Percentiles rank a stretch among this genome's conserved stretches.
Evolutionary conservation across 2,797 vertebrate species (phyloP).

Genomic region (Tragelaphus oryx): DNA sequence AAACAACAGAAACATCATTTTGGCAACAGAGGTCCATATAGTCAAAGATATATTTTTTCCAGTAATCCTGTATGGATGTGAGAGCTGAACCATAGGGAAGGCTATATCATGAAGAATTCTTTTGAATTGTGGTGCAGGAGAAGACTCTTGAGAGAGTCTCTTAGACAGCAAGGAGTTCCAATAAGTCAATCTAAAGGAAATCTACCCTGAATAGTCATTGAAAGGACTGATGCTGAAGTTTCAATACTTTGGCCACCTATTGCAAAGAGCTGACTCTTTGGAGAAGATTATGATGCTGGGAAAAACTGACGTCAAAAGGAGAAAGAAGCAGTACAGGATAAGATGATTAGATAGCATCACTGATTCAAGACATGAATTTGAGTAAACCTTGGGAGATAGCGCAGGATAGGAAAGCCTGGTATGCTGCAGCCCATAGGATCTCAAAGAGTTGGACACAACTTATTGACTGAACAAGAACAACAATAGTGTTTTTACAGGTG

Average conservation of each 20-base stretch:
- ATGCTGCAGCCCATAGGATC: not conserved
- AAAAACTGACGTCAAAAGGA: not conserved
- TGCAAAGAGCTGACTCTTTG: not conserved
- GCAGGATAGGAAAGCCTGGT: not conserved
- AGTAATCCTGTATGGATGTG: not conserved
- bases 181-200: not conserved
- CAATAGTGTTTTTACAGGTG: not conserved
- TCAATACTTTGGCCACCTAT: not conserved
- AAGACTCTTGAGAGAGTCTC: not conserved
- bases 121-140: not conserved
- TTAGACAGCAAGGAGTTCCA: not conserved
- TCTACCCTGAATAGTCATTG: not conserved
- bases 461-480: not conserved
- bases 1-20: not conserved
- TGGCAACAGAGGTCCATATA: not conserved
- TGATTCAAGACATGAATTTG: not conserved
- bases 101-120: not conserved
- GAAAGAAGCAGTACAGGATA: not conserved
- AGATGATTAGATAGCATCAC: not conserved
- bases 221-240: not conserved
- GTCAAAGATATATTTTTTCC: not conserved
- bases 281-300: not conserved
- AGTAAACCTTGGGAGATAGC: not conserved
- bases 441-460: not conserved
- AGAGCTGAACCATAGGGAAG: not conserved